A percentile compares a stretch with the other conserved stretches of the same genome.
Evolutionary conservation across 1,140 invertebrate genomes (phyloP).

Genomic region (Pygmarrhopalites habei): DNA sequence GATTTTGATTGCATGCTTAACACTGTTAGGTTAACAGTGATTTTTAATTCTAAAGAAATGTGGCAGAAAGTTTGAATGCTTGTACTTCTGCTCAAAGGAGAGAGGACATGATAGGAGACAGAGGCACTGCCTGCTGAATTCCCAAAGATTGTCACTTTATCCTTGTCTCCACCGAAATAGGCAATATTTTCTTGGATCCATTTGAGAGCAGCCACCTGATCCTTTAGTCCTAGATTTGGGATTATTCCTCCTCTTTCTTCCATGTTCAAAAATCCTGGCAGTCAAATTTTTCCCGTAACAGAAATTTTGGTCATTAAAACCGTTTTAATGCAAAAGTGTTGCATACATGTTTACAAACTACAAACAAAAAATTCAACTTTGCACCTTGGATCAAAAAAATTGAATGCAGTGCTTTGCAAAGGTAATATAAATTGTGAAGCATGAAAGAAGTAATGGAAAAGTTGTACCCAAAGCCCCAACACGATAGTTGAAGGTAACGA

Average conservation of each 20-base stretch:
- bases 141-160: slow-evolving; percentile 30
- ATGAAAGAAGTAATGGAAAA: too few relatives aligned
- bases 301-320: background rate
- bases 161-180: slow-evolving; percentile 39
- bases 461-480: slow-evolving; percentile 10
- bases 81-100: slow-evolving; percentile 17
- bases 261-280: slow-evolving; percentile 20
- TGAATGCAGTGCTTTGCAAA: too few relatives aligned
- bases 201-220: slow-evolving; percentile 38
- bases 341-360: background rate
- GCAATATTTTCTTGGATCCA: slow-evolving; percentile 38
- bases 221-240: slow-evolving; percentile 38
- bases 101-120: slow-evolving; percentile 18
- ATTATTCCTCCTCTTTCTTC: slow-evolving; percentile 3
- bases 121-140: slow-evolving; percentile 23
- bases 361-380: background rate
- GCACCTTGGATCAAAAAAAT: background rate
- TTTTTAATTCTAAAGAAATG: too few relatives aligned
- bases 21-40: too few relatives aligned
- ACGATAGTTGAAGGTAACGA: too few relatives aligned
- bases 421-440: too few relatives aligned
- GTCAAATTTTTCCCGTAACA: background rate
- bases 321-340: background rate
- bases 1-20: too few relatives aligned
- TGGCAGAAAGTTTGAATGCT: too few relatives aligned